phyloP scores from a whole-genome alignment of 1,140 invertebrate genomes.

The Drosophila grimshawi region DNA sequence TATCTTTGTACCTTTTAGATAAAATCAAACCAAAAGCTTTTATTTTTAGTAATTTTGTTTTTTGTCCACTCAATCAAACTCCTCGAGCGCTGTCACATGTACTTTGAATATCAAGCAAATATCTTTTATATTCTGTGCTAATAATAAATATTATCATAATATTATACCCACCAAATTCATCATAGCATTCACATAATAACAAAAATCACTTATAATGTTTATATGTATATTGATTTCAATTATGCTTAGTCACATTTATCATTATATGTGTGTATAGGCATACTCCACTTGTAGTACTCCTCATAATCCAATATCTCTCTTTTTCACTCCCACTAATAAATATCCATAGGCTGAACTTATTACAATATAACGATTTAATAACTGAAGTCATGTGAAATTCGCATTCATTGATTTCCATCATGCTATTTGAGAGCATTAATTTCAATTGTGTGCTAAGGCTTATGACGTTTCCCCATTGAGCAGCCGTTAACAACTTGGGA shows the following conservation, averaged over 20 bases:
- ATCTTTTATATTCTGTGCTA: background rate
- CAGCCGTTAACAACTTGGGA: background rate
- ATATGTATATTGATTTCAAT: too few species aligned
- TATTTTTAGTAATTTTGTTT: background rate
- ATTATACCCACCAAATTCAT: too few species aligned
- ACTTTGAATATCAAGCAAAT: constrained; percentile 1
- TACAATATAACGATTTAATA: background rate
- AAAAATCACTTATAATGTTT: too few species aligned
- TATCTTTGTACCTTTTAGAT: background rate
- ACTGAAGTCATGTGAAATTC: background rate
- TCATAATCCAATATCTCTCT: background rate
- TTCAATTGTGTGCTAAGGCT: background rate
- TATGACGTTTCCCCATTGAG: background rate
- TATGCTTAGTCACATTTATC: too few species aligned
- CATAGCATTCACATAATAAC: too few species aligned
- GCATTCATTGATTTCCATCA: background rate
- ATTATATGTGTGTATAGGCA: background rate
- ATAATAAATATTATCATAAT: background rate
- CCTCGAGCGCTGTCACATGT: background rate
- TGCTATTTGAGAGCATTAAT: background rate
- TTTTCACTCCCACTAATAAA: background rate
- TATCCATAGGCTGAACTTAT: background rate
- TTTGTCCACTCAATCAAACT: constrained; percentile 1
- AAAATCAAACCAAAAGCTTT: constrained; percentile 1
- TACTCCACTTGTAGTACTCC: background rate